phyloP scores from a whole-genome alignment of 2,888 invertebrate species.

The Caenorhabditis uteleia region DNA sequence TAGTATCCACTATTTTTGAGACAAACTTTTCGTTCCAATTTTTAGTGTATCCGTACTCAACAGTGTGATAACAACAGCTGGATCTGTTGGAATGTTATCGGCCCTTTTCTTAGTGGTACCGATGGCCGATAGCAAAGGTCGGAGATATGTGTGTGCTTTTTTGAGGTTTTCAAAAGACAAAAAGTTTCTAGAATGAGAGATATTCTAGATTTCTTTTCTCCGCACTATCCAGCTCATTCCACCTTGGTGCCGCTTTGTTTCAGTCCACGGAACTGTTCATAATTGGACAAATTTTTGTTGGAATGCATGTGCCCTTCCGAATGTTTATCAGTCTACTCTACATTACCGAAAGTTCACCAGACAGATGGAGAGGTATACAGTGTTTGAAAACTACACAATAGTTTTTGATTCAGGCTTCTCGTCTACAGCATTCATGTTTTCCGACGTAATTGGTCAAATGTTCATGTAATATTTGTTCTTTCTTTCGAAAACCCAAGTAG shows the following conservation, averaged over 20 bases:
- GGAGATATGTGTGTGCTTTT: slow-evolving; percentile 27
- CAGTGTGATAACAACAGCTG: slow-evolving; percentile 17
- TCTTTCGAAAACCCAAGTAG: slow-evolving; percentile 1
- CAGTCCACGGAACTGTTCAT: slow-evolving; percentile 37
- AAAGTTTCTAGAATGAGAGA: no score
- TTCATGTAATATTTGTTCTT: slow-evolving; percentile 20
- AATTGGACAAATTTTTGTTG: slow-evolving; percentile 23
- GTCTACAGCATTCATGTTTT: slow-evolving; percentile 23
- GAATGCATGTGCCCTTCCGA: slow-evolving; percentile 11
- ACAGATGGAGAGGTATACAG: slow-evolving; percentile 26
- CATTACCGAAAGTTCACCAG: slow-evolving; percentile 42
- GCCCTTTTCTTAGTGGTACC: slow-evolving; percentile 35
- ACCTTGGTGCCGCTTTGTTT: slow-evolving; percentile 19
- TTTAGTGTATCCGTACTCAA: slow-evolving; percentile 36
- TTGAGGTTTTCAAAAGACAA: no score
- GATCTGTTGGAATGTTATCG: slow-evolving; percentile 14
- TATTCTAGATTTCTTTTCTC: no score
- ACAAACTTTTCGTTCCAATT: no score
- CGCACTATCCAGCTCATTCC: no score
- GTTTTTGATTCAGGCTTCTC: slow-evolving; percentile 16
- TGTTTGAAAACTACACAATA: neutral
- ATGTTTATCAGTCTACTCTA: slow-evolving; percentile 30
- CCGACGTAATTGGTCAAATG: slow-evolving; percentile 19
- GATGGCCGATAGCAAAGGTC: slow-evolving; percentile 26
- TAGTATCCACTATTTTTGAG: no score